Base-by-base conservation (phyloP, 2,113 vertebrate genomes). In the Triplophysa tibetana region DNA sequence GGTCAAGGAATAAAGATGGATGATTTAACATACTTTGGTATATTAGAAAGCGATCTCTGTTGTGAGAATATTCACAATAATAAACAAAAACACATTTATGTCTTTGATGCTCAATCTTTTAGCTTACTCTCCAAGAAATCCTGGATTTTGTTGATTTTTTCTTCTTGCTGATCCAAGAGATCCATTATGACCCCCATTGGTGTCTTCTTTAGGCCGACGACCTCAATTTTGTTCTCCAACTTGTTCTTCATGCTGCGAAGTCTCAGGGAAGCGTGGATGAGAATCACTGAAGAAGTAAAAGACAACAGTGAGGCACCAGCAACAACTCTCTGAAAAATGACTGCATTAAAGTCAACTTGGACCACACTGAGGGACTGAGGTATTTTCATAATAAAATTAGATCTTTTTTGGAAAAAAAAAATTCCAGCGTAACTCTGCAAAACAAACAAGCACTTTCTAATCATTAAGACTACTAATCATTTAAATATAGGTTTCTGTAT, bases 181-280 rank as follows among this genome's bases (percentile, higher is more conserved):
- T 98, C 95, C 79, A 99, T 90, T 68, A 99, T 93, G 82, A 98
- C 83, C 12, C 98, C 96, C 98, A 99, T 98, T 0, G 97, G 98
- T 0, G 96, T 96, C 91, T 92, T 98, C 94, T 98, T 99, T 88
- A 99, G 80, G 17, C 97, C 97, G 0, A 94, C 92, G 0, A 88
- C 94, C 86, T 99, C 96, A n/a, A 97, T 95, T 89, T 96, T 98
- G 89, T 98, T 98, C 91, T 98, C 96, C 90, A 99, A 61, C 85
- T 94, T 96, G 92, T 99, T 99, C 92, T 98, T 98, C 82, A 98
- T 90, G 90, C 93, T 98, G 83, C 97, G 93, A 80, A 98, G 96
- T 79, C 97, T 93, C 91, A 98, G 85, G 0, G 97, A 98, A 1
- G 97, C 96, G 0, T 99, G 98, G 87, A 96, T 90, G 81, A 98